phyloP scores from a whole-genome alignment of 2,888 invertebrate genomes.

The Graphium colonna region DNA sequence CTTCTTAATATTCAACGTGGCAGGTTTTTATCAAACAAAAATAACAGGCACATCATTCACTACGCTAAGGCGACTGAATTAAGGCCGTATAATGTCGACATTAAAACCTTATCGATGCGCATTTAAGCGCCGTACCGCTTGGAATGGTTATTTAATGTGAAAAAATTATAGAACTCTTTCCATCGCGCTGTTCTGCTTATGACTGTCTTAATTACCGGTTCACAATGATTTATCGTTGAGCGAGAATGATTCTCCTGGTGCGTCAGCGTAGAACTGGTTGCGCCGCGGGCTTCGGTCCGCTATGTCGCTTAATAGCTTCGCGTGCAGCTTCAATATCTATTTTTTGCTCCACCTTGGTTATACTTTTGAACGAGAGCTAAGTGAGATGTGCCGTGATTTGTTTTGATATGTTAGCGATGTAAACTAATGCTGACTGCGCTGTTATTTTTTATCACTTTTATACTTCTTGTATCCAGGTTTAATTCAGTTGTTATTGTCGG shows the following conservation, averaged over 20 bases:
- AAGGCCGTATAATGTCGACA: slow-evolving; percentile 39
- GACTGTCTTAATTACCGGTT: slow-evolving; percentile 78
- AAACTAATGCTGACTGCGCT: background rate
- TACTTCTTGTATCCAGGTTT: too few species aligned
- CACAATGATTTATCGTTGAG: slow-evolving; percentile 78
- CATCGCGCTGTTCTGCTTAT: slow-evolving; percentile 69
- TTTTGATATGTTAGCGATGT: background rate
- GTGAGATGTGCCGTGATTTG: background rate
- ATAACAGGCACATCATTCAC: slow-evolving; percentile 18
- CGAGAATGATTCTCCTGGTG: slow-evolving; percentile 70
- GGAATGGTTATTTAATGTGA: slow-evolving; percentile 76
- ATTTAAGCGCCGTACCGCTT: slow-evolving; percentile 52
- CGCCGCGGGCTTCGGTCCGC: slow-evolving; percentile 62
- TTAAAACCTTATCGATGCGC: slow-evolving; percentile 54
- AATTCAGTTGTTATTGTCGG: too few species aligned
- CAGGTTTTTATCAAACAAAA: slow-evolving; percentile 10
- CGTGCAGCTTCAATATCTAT: background rate
- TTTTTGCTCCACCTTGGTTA: background rate
- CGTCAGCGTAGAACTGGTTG: slow-evolving; percentile 73
- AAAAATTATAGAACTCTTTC: slow-evolving; percentile 72
- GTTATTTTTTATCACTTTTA: too few species aligned
- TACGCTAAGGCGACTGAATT: slow-evolving; percentile 29
- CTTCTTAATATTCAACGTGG: slow-evolving; percentile 5
- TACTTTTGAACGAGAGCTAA: background rate
- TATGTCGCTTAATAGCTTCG: slow-evolving; percentile 19